Conservation (phyloP, 2,113 vertebrate genomes). For the Mobula birostris region DNA sequence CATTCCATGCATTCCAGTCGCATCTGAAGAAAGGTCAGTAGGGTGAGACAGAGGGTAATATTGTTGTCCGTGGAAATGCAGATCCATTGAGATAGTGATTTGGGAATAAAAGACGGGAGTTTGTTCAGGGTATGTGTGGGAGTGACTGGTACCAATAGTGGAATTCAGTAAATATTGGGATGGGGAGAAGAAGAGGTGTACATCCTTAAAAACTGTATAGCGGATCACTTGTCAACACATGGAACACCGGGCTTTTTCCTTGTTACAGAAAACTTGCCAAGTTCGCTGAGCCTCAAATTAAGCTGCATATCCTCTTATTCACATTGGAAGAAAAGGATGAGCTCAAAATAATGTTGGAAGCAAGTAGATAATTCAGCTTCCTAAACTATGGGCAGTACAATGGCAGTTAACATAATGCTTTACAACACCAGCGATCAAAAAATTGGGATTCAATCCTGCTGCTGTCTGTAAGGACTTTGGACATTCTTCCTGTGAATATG, state of each 20-base stretch:
- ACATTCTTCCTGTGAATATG: too few species aligned
- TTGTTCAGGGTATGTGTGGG: not conserved
- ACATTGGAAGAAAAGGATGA: not conserved
- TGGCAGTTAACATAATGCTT: too few species aligned
- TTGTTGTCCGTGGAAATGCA: not conserved
- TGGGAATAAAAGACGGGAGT: not conserved
- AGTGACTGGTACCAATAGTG: too few species aligned
- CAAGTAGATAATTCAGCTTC: not conserved
- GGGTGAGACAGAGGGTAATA: not conserved
- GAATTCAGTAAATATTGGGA: not conserved
- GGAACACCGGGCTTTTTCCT: not conserved
- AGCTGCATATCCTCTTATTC: not conserved
- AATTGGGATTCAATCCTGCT: too few species aligned
- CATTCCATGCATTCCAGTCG: not conserved
- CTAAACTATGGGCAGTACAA: too few species aligned
- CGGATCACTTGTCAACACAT: not conserved
- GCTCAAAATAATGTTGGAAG: not conserved
- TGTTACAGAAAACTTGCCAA: not conserved
- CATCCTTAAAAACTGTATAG: not conserved
- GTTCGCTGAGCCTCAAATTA: not conserved
- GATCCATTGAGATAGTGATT: not conserved
- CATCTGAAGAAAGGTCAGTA: not conserved
- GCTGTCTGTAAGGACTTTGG: too few species aligned
- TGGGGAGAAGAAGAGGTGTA: not conserved
- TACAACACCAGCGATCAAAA: too few species aligned